These are phyloP conservation scores for Noctua pronuba DNA, from an alignment of 2,888 invertebrate genomes.

Conservation along the genomic window DNA sequence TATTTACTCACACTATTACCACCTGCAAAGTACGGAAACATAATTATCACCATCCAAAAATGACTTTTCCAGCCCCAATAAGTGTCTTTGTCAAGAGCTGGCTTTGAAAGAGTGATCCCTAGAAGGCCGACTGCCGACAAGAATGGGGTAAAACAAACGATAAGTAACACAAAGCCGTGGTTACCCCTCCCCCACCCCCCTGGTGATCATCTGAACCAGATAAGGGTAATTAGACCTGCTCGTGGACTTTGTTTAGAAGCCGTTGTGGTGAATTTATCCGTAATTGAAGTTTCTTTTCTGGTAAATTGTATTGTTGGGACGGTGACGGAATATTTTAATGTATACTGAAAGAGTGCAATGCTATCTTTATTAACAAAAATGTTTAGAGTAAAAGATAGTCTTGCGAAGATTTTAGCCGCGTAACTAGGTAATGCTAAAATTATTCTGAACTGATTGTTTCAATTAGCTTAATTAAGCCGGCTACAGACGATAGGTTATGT, in stretches of 20 bases:
- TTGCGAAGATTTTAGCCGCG: neutral
- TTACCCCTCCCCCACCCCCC: neutral
- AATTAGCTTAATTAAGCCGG: neutral
- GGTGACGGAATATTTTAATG: neutral
- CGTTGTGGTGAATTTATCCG: neutral
- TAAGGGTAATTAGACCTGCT: conserved; percentile 62
- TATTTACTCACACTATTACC: neutral
- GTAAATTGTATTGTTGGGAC: neutral
- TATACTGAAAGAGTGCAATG: neutral
- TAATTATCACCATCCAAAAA: neutral
- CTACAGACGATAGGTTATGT: neutral
- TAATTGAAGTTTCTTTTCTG: neutral
- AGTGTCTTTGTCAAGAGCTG: neutral
- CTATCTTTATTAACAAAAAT: neutral
- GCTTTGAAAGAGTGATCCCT: neutral
- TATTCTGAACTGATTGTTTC: neutral
- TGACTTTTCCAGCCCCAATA: neutral
- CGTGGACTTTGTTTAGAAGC: conserved; percentile 30
- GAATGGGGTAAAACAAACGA: conserved; percentile 29
- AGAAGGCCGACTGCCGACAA: conserved; percentile 16
- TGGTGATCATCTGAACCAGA: conserved; percentile 63
- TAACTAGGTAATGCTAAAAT: neutral
- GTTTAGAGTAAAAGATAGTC: neutral
- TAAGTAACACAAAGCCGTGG: conserved; percentile 41
- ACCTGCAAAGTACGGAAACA: neutral